These are phyloP conservation scores for Arctocebus calabarensis DNA, from an alignment of 2,797 vertebrate genomes.

Conservation along the genomic window DNA sequence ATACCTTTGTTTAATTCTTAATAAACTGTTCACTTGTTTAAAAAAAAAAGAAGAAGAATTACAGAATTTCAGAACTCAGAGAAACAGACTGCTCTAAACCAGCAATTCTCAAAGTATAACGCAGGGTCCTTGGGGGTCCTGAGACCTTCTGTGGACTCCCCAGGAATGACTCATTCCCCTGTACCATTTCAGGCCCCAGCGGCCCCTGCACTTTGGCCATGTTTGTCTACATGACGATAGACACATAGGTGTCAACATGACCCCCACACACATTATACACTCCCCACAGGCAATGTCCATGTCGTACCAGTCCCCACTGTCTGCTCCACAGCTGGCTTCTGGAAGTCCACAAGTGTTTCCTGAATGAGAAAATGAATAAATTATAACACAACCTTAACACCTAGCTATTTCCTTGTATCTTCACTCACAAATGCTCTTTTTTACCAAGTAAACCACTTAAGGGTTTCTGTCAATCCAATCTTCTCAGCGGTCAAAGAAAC, in stretches of 20 bases:
- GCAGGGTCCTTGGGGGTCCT: rapidly evolving
- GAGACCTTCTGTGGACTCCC: background rate
- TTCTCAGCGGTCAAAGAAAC: background rate
- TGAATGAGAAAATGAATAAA: background rate
- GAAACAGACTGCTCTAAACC: background rate
- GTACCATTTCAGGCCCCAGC: background rate
- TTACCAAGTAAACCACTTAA: background rate
- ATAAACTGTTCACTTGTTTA: too few species aligned
- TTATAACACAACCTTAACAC: background rate
- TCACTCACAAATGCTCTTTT: background rate
- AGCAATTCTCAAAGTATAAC: background rate
- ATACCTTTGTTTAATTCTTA: too few species aligned
- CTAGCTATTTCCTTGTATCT: background rate
- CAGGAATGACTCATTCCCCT: background rate
- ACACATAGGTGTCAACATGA: background rate
- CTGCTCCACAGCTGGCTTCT: background rate
- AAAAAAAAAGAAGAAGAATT: background rate
- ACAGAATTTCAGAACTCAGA: background rate
- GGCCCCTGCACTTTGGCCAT: background rate
- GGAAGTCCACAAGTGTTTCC: background rate
- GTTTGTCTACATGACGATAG: background rate
- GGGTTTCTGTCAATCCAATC: background rate
- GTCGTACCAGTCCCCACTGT: background rate
- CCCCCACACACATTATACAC: background rate
- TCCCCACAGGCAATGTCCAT: background rate